Evolutionary conservation across 2,888 invertebrate genomes (phyloP), one percentile per base, ranked within the genome.

Genomic region (Idaea dimidiata): DNA sequence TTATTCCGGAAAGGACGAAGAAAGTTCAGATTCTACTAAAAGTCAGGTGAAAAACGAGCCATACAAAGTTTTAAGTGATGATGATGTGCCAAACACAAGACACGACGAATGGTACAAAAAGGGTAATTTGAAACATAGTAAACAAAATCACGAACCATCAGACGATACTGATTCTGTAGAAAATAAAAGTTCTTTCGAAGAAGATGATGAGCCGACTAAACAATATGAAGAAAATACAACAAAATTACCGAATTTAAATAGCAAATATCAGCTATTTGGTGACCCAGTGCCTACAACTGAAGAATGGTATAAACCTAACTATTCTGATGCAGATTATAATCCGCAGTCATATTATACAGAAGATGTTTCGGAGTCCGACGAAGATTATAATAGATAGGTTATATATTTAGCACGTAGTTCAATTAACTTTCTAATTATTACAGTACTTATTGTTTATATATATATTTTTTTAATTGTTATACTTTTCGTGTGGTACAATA

Each of bases 221-320:
- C 54, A 59, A 54, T 18, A 62, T 16, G 59, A 67, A 31, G 60
- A 69, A 56, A 58, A 33, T 59, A 61, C 61, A n/a, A 60, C 18
- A 59, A 58, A 61, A 24, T 57, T 58, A 16, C 61, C 66, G 53
- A 60, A 57, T 43, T 14, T 8, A n/a, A 64, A 60, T 43, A 43
- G 33, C 57, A 24, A 66, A n/a, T 75, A 75, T 65, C 63, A 65
- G 57, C 55, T 78, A 54, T 79, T 78, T 65, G 76, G 73, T 16
- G 67, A 71, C 6, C 69, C 74, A 56, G 72, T 77, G n/a, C 81
- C 80, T 31, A 60, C 75, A 54, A 66, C 69, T 10, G 68, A 71
- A 56, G 69, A 72, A 16, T 80, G 77, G 79, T 79, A 72, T 62
- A 73, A 72, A 66, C 64, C 69, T 33, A 63, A 72, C 58, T 67